Percentiles rank a stretch among this genome's conserved stretches.
phyloP scores from a whole-genome alignment of 2,113 vertebrate genomes.

The Rhadina sibilatrix region DNA sequence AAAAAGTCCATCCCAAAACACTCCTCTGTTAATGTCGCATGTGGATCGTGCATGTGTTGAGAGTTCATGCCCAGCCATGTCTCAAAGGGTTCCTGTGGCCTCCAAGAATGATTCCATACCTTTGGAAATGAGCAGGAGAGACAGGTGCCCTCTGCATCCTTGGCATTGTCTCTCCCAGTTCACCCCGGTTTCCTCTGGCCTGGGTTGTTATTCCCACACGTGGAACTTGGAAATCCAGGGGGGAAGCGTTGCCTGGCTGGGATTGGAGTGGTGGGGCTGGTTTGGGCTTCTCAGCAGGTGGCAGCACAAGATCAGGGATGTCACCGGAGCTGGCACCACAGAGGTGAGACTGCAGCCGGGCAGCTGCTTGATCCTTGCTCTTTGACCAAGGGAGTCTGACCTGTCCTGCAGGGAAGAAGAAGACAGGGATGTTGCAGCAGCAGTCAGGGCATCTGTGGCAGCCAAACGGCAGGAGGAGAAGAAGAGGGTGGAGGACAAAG shows the following conservation, averaged over 20 bases:
- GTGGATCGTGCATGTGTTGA: not conserved
- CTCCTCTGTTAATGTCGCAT: not conserved
- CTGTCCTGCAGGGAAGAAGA: conserved; percentile 86
- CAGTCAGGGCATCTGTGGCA: conserved; percentile 85
- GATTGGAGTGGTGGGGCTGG: not conserved
- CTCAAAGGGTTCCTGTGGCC: not conserved
- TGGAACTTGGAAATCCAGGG: not conserved
- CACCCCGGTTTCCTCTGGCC: not conserved
- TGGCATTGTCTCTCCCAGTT: not conserved
- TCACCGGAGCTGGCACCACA: accelerated
- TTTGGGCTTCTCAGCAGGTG: conserved; percentile 28
- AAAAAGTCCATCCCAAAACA: not conserved
- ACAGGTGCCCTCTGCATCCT: not conserved
- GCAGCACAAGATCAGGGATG: not conserved
- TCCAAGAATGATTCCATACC: not conserved
- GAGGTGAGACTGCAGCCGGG: not conserved
- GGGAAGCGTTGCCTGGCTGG: not conserved
- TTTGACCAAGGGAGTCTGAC: not conserved
- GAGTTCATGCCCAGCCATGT: not conserved
- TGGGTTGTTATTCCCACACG: not conserved
- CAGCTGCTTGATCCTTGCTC: not conserved
- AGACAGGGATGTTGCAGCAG: conserved; percentile 88
- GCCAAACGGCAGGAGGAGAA: conserved; percentile 81
- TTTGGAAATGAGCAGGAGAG: not conserved
- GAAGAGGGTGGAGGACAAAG: conserved; percentile 76